These are phyloP conservation scores for Orchesella flavescens DNA, from an alignment of 2,888 invertebrate species.

Conservation along the genomic window DNA sequence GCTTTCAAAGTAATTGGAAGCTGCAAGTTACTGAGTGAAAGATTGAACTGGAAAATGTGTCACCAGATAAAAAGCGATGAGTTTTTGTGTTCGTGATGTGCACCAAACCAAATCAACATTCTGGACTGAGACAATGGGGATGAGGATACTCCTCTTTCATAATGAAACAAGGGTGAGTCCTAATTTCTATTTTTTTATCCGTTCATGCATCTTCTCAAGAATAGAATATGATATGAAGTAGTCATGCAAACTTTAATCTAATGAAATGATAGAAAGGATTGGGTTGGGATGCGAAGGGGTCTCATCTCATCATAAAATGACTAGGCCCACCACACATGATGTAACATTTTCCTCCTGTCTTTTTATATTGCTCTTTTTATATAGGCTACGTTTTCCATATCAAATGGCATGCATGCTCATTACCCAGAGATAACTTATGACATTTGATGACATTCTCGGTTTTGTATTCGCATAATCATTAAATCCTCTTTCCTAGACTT, in stretches of 20 bases:
- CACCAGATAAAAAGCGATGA: background rate
- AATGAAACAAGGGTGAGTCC: conserved; percentile 8
- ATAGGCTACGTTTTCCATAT: too few relatives aligned
- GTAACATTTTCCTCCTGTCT: background rate
- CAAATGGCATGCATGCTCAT: too few relatives aligned
- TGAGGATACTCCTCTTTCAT: background rate
- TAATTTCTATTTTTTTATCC: background rate
- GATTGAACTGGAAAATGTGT: background rate
- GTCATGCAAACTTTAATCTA: conserved; percentile 35
- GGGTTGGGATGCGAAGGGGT: background rate
- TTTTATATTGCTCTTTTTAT: too few relatives aligned
- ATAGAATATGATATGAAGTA: conserved; percentile 9
- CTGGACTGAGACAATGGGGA: background rate
- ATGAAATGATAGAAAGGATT: background rate
- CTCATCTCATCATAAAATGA: background rate
- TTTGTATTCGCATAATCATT: too few relatives aligned
- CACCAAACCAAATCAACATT: background rate
- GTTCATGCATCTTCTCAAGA: background rate
- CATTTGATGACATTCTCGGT: too few relatives aligned
- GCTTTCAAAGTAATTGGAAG: conserved; percentile 23
- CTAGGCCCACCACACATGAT: background rate
- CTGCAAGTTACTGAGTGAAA: background rate
- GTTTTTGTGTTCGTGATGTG: background rate
- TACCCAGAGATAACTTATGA: too few relatives aligned
- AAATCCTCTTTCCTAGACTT: too few relatives aligned